These are phyloP conservation scores for Tachyglossus aculeatus DNA, from an alignment of 2,797 vertebrate genomes.

Conservation along the genomic window DNA sequence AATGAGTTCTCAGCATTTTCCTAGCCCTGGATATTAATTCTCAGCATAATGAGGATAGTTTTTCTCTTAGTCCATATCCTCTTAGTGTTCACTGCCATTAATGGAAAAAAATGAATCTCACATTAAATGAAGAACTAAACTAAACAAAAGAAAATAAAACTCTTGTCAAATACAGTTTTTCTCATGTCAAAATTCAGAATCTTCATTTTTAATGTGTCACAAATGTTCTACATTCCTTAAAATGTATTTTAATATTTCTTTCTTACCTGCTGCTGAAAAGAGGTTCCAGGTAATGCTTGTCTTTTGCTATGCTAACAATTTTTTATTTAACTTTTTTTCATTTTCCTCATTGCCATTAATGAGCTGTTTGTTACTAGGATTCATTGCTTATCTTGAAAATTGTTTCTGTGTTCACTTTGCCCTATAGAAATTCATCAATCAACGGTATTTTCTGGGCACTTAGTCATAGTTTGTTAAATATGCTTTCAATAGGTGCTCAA, in stretches of 20 bases:
- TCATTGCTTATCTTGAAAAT: slow-evolving; percentile 13
- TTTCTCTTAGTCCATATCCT: background rate
- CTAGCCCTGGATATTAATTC: no score
- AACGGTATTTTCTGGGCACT: no score
- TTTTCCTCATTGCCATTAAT: slow-evolving; percentile 41
- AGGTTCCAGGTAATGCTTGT: slow-evolving; percentile 92
- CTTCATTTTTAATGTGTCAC: slow-evolving; percentile 23
- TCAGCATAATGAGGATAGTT: background rate
- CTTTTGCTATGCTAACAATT: slow-evolving; percentile 51
- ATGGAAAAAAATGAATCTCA: slow-evolving; percentile 14
- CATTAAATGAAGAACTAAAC: background rate
- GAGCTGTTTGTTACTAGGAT: slow-evolving; percentile 51
- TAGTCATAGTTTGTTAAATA: no score
- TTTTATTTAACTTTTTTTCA: slow-evolving; percentile 39
- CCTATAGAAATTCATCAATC: no score
- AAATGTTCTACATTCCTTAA: slow-evolving; percentile 40
- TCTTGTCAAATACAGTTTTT: slow-evolving; percentile 21
- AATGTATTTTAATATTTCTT: slow-evolving; percentile 70
- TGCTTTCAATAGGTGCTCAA: no score
- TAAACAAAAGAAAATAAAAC: slow-evolving; percentile 13
- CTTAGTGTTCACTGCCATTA: slow-evolving; percentile 31
- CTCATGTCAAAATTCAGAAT: slow-evolving; percentile 10
- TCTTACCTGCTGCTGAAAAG: slow-evolving; percentile 88
- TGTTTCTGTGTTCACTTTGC: slow-evolving; percentile 1
- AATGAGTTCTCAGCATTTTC: no score